Evolutionary conservation across 2,113 vertebrate species (phyloP).

Genomic region (Trachemys scripta): DNA sequence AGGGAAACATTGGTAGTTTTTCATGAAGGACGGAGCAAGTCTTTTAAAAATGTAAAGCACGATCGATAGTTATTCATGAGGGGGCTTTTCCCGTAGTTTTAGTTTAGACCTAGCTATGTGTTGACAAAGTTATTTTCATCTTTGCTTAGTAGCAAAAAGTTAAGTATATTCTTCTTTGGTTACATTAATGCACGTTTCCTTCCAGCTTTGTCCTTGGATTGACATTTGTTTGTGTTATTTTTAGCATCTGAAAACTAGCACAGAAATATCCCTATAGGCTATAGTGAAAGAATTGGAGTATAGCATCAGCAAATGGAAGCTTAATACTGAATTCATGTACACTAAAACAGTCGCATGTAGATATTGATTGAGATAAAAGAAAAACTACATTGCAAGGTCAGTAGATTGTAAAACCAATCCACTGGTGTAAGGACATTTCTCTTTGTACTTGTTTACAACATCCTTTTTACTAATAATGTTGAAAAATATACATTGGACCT

Average conservation of each 20-base stretch:
- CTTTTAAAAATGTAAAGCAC: background rate
- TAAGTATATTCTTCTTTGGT: conserved; percentile 71
- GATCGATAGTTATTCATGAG: background rate
- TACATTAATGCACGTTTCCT: conserved; percentile 64
- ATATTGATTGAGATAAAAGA: conserved; percentile 5
- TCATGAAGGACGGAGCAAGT: background rate
- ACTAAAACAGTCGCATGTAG: background rate
- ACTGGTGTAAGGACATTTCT: background rate
- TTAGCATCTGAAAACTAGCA: conserved; percentile 54
- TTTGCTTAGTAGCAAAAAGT: conserved; percentile 68
- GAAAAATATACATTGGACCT: background rate
- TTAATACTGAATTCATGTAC: conserved; percentile 19
- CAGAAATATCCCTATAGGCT: conserved; percentile 49
- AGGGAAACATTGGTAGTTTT: background rate
- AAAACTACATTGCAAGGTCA: background rate
- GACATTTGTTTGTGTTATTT: conserved; percentile 71
- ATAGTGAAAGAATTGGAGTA: conserved; percentile 39
- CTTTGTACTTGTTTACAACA: background rate
- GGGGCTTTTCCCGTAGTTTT: background rate
- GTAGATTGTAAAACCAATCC: background rate
- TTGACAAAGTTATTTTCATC: conserved; percentile 73
- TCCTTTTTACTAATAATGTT: background rate
- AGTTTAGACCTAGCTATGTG: background rate
- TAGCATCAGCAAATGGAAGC: conserved; percentile 28
- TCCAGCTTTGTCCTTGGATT: conserved; percentile 62